phyloP scores from a whole-genome alignment of 1,140 invertebrate species.

The Procambarus clarkii region DNA sequence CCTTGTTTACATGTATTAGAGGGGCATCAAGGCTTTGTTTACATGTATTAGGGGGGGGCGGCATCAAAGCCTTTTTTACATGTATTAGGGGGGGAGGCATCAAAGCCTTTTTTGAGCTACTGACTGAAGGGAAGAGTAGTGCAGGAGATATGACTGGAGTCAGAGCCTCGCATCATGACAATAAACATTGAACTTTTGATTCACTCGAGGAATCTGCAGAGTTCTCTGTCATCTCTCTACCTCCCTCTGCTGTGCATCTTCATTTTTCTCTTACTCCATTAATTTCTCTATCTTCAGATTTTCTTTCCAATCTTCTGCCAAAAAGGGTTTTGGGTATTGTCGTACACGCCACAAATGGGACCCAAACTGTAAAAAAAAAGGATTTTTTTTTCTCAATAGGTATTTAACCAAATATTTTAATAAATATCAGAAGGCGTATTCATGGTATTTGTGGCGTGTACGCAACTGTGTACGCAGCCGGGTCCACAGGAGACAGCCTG shows the following conservation, averaged over 20 bases:
- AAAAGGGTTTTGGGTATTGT: constrained; percentile 3
- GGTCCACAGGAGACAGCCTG: no score
- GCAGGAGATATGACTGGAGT: background rate
- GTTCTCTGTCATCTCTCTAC: background rate
- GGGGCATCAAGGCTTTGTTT: no score
- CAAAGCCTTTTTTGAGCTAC: no score
- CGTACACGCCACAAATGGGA: background rate
- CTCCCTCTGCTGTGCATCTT: constrained; percentile 12
- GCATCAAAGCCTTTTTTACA: no score
- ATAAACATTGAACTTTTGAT: background rate
- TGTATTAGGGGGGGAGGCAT: no score
- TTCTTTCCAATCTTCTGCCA: constrained; percentile 2
- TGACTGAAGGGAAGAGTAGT: background rate
- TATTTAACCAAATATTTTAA: no score
- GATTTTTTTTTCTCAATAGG: no score
- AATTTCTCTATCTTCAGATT: background rate
- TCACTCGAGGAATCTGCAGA: background rate
- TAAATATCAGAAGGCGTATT: no score
- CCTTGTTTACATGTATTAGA: no score
- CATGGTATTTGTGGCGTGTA: no score
- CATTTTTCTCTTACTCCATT: background rate
- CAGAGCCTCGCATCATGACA: background rate
- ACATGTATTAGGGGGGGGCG: no score
- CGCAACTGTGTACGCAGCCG: no score
- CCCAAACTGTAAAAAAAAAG: background rate